Conservation (phyloP, 2,888 invertebrate genomes). For the Odiellus spinosus region DNA sequence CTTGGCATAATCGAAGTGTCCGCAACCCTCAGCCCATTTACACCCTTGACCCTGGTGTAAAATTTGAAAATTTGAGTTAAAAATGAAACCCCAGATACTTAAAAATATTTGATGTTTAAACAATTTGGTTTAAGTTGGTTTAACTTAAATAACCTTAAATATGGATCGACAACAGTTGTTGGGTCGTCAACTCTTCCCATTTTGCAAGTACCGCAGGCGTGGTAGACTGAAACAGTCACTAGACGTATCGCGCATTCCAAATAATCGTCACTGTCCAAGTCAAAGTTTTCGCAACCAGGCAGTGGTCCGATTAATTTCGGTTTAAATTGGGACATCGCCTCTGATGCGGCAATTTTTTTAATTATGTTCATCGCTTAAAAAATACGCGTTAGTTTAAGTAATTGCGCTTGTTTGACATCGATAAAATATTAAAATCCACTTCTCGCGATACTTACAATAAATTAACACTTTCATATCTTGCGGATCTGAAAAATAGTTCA, state of each 20-base stretch:
- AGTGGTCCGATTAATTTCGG: too few species aligned
- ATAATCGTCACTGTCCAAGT: conserved; percentile 34
- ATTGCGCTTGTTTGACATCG: conserved; percentile 31
- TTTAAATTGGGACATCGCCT: conserved; percentile 33
- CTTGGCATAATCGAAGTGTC: too few species aligned
- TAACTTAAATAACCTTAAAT: conserved; percentile 47
- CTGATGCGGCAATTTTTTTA: conserved; percentile 37
- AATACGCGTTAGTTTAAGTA: neutral
- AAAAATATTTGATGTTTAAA: too few species aligned
- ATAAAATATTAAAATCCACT: too few species aligned
- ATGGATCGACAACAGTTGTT: conserved; percentile 48
- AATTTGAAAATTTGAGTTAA: too few species aligned
- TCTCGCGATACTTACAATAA: conserved; percentile 33
- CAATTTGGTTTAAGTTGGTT: too few species aligned
- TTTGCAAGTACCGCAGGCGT: conserved; percentile 59
- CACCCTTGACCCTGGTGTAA: too few species aligned
- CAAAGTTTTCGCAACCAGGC: conserved; percentile 29
- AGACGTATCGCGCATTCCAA: conserved; percentile 48
- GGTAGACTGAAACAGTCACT: conserved; percentile 53
- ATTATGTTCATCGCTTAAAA: conserved; percentile 42
- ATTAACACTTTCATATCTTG: conserved; percentile 47
- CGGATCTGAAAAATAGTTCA: conserved; percentile 48
- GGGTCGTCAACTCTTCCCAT: conserved; percentile 40
- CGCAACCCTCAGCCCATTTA: too few species aligned
- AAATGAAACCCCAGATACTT: too few species aligned